Percentiles rank a stretch among this genome's conserved stretches.
These are phyloP conservation scores for Sebastes kiyomatsui DNA, from an alignment of 2,797 vertebrate species.

Conservation along the genomic window DNA sequence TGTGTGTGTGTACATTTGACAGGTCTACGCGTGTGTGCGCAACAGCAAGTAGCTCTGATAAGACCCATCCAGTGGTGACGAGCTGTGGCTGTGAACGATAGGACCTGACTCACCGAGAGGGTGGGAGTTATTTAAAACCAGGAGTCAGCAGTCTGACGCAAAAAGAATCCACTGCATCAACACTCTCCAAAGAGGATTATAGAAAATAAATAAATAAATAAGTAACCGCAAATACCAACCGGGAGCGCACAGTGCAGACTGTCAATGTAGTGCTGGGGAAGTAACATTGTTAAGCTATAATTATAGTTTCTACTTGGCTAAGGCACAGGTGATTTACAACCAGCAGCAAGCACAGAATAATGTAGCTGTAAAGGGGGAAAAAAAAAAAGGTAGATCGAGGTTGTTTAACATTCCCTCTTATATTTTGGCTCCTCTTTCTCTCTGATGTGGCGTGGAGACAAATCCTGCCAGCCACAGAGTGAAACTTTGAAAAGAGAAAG, in stretches of 20 bases:
- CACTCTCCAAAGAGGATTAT: constrained; percentile 69
- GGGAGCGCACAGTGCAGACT: constrained; percentile 20
- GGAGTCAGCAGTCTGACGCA: constrained; percentile 75
- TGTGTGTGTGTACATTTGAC: not conserved
- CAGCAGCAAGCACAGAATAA: constrained; percentile 18
- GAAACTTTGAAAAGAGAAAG: constrained; percentile 32
- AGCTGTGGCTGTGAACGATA: constrained; percentile 60
- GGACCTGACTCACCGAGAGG: constrained; percentile 75
- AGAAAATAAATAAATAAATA: constrained; percentile 53
- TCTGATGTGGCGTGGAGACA: constrained; percentile 21
- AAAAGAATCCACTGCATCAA: constrained; percentile 62
- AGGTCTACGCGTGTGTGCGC: not conserved
- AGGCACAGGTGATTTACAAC: constrained; percentile 44
- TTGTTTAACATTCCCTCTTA: constrained; percentile 10
- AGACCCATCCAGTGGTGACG: constrained; percentile 68
- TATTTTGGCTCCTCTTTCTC: constrained; percentile 14
- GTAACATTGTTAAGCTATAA: constrained; percentile 38
- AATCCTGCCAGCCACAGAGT: constrained; percentile 12
- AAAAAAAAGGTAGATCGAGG: not conserved
- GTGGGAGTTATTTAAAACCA: constrained; percentile 79
- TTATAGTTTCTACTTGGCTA: constrained; percentile 35
- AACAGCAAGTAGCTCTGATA: constrained; percentile 44
- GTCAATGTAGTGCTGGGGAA: constrained; percentile 13
- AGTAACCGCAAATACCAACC: constrained; percentile 54
- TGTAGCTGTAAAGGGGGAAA: not conserved